Percentiles rank a stretch among this genome's conserved stretches.
Evolutionary conservation across 2,888 invertebrate species (phyloP).

Genomic region (Kryphioiulus occultus): DNA sequence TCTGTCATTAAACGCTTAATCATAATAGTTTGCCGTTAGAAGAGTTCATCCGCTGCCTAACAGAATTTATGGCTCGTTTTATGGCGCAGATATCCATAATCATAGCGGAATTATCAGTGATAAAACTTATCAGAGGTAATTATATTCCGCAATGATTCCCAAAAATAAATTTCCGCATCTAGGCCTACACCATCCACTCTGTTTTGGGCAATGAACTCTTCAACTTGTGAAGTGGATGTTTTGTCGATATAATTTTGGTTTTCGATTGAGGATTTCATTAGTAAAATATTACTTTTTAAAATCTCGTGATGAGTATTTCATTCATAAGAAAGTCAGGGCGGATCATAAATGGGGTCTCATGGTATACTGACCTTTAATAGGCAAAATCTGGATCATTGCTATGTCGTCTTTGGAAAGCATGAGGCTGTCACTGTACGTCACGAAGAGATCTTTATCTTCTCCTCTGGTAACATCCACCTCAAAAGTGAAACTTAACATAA

Average conservation of each 20-base stretch:
- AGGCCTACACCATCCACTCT: background rate
- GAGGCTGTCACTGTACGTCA: background rate
- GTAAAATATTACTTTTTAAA: too few species aligned
- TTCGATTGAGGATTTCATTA: background rate
- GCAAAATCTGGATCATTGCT: too few species aligned
- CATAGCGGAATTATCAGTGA: slow-evolving; percentile 6
- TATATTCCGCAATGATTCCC: background rate
- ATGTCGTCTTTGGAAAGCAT: too few species aligned
- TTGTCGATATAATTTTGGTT: too few species aligned
- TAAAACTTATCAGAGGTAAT: slow-evolving; percentile 4
- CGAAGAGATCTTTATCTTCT: background rate
- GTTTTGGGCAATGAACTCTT: background rate
- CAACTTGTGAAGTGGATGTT: background rate
- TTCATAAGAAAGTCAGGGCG: too few species aligned
- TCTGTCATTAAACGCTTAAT: background rate
- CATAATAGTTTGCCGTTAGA: slow-evolving; percentile 18
- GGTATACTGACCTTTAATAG: background rate
- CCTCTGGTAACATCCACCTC: background rate
- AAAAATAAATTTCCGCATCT: background rate
- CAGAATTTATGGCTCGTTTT: background rate
- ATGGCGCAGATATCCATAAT: background rate
- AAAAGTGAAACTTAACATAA: background rate
- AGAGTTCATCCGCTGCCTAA: slow-evolving; percentile 1
- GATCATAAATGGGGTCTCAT: too few species aligned
- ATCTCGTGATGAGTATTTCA: too few species aligned